Conservation (phyloP, 2,888 invertebrate genomes). For the Dolichopus griseipennis region DNA sequence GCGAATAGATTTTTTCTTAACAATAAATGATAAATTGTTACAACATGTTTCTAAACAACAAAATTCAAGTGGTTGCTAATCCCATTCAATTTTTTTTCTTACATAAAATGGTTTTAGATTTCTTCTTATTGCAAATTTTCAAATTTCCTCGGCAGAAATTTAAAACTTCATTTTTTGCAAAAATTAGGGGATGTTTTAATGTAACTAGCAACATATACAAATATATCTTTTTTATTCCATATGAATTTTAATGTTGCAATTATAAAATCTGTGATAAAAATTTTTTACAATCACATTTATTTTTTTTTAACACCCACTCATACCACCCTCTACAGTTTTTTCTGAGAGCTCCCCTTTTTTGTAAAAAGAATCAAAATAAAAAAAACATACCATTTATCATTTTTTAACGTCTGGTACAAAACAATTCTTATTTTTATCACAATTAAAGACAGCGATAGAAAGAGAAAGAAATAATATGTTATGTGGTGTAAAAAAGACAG, state of each 20-base stretch:
- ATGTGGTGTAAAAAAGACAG: background rate
- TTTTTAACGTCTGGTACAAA: background rate
- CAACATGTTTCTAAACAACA: background rate
- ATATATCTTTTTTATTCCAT: background rate
- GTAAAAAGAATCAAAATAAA: background rate
- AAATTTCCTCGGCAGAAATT: background rate
- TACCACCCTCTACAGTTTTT: background rate
- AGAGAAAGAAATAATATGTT: background rate
- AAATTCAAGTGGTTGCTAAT: background rate
- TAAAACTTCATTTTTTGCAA: background rate
- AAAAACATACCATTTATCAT: background rate
- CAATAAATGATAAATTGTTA: background rate
- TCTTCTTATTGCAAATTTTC: background rate
- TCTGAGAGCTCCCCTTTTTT: no score
- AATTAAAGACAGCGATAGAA: background rate
- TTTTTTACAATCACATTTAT: background rate
- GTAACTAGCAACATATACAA: no score
- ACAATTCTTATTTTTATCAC: background rate
- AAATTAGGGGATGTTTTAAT: background rate
- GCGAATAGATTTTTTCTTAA: no score
- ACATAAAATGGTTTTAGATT: no score
- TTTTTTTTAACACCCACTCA: background rate
- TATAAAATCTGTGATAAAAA: background rate
- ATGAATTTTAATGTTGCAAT: slow-evolving; percentile 4
- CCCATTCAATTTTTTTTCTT: background rate